A percentile compares a stretch with the other conserved stretches of the same genome.
Conservation (phyloP, 1,140 invertebrate species). For the Lordiphosa collinella region DNA sequence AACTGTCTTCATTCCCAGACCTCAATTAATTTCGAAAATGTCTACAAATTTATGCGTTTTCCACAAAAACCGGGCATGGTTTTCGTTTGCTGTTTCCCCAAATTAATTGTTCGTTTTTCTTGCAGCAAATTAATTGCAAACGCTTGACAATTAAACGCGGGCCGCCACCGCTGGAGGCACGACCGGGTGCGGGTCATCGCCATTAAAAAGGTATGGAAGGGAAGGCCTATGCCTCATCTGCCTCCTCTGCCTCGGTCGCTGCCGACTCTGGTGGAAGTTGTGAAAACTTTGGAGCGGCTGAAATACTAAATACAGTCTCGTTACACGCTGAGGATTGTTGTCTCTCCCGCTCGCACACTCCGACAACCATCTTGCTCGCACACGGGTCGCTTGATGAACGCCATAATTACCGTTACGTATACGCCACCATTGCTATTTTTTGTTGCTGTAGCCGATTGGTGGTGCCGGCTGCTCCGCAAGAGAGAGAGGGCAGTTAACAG, state of each 20-base stretch:
- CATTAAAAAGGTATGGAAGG: slow-evolving; percentile 26
- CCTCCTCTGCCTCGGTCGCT: slow-evolving; percentile 19
- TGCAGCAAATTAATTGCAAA: slow-evolving; percentile 75
- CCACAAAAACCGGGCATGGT: not conserved
- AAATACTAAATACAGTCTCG: slow-evolving; percentile 79
- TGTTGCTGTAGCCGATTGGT: slow-evolving; percentile 62
- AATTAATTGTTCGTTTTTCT: slow-evolving; percentile 74
- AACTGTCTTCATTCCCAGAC: slow-evolving; percentile 18
- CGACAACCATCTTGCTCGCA: slow-evolving; percentile 33
- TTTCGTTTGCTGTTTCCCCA: slow-evolving; percentile 21
- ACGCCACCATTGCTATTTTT: slow-evolving; percentile 79
- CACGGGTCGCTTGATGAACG: slow-evolving; percentile 67
- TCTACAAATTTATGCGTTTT: slow-evolving; percentile 41
- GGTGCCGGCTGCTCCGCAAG: slow-evolving; percentile 12
- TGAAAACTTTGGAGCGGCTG: slow-evolving; percentile 72
- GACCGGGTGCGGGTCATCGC: slow-evolving; percentile 34
- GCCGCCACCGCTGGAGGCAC: slow-evolving; percentile 32
- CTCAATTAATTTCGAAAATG: slow-evolving; percentile 44
- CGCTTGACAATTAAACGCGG: slow-evolving; percentile 67
- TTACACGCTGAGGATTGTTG: slow-evolving; percentile 64
- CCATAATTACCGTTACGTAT: slow-evolving; percentile 79
- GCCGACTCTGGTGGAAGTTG: slow-evolving; percentile 46
- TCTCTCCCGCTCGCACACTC: slow-evolving; percentile 18
- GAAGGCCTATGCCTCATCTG: slow-evolving; percentile 3
- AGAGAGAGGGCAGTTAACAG: slow-evolving; percentile 21